These are phyloP conservation scores for Gastracanthus pulcherrimus DNA, from an alignment of 2,888 invertebrate genomes.

Conservation along the genomic window DNA sequence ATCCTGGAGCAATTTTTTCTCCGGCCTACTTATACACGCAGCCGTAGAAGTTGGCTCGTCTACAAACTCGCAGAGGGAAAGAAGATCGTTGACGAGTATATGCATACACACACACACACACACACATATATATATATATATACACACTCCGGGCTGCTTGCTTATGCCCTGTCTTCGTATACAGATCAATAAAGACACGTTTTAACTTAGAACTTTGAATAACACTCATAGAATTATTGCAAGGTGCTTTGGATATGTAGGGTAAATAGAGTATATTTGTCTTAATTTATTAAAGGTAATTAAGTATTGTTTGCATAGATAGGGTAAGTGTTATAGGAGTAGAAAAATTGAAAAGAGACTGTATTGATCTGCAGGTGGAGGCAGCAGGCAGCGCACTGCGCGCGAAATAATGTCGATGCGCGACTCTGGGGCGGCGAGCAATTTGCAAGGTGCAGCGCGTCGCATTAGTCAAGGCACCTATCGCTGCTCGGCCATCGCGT, in stretches of 20 bases:
- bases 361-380: background rate
- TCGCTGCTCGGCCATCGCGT: conserved; percentile 74
- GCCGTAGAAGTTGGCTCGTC: background rate
- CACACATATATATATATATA: background rate
- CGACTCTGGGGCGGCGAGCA: conserved; percentile 62
- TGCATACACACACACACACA: background rate
- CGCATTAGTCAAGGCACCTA: conserved; percentile 76
- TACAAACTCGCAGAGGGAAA: too few species aligned
- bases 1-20: background rate
- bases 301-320: too few species aligned
- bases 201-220: too few species aligned
- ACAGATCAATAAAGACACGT: too few species aligned
- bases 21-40: background rate
- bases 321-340: too few species aligned
- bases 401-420: conserved; percentile 48
- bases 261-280: too few species aligned
- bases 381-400: background rate
- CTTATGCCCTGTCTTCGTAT: too few species aligned
- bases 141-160: too few species aligned
- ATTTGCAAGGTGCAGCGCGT: conserved; percentile 77
- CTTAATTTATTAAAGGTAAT: too few species aligned
- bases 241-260: too few species aligned
- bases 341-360: background rate
- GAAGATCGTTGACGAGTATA: background rate
- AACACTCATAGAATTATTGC: too few species aligned